phyloP scores from a whole-genome alignment of 2,888 invertebrate genomes.

The Acanthosoma haemorrhoidale region DNA sequence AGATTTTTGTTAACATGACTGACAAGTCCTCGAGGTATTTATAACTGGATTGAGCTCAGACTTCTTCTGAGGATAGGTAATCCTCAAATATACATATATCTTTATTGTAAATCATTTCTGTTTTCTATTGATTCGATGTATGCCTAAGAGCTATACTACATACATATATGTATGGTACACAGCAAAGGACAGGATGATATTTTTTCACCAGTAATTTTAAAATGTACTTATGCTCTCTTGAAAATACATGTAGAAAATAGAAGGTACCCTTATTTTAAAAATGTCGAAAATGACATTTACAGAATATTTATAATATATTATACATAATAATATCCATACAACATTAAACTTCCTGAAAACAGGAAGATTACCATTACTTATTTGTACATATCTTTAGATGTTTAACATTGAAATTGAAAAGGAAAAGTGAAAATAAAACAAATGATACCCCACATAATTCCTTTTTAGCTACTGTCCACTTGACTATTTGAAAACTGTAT shows the following conservation, averaged over 20 bases:
- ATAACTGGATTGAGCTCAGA: constrained; percentile 27
- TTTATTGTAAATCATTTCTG: not conserved
- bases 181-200: not conserved
- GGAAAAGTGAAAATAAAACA: no score
- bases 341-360: not conserved
- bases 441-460: not conserved
- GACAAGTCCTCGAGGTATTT: constrained; percentile 18
- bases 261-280: not conserved
- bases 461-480: not conserved
- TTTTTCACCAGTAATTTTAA: not conserved
- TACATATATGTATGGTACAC: not conserved
- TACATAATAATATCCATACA: not conserved
- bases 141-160: not conserved
- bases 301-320: not conserved
- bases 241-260: not conserved
- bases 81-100: not conserved
- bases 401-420: no score
- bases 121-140: not conserved
- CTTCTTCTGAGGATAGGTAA: constrained; percentile 1
- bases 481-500: not conserved
- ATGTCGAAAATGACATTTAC: not conserved
- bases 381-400: not conserved
- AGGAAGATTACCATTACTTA: not conserved
- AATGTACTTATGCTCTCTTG: not conserved
- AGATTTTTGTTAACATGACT: no score